Conservation (phyloP, 2,888 invertebrate species). For the Gymnosoma rotundatum region DNA sequence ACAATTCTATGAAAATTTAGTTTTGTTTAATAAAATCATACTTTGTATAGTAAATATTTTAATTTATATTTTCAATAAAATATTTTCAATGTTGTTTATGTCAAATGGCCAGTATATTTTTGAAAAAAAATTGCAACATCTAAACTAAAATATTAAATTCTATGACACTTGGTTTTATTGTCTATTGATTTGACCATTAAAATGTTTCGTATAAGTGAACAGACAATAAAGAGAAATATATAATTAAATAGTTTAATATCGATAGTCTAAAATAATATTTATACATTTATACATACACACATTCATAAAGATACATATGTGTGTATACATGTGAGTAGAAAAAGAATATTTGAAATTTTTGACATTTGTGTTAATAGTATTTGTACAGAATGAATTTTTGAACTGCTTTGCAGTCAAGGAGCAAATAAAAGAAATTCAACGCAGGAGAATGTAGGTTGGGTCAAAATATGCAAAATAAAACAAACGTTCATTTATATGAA, state of each 20-base stretch:
- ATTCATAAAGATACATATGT: too few relatives aligned
- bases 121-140: slow-evolving; percentile 38
- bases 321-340: background rate
- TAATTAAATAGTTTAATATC: slow-evolving; percentile 52
- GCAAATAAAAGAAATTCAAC: background rate
- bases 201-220: background rate
- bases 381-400: slow-evolving; percentile 2
- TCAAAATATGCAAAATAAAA: background rate
- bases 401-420: slow-evolving; percentile 8
- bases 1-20: background rate
- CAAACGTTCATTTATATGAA: slow-evolving; percentile 34
- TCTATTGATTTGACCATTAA: slow-evolving; percentile 42
- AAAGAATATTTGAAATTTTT: slow-evolving; percentile 47
- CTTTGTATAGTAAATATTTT: background rate
- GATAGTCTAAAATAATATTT: slow-evolving; percentile 52
- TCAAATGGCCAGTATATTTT: slow-evolving; percentile 51
- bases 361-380: slow-evolving; percentile 39
- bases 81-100: slow-evolving; percentile 36
- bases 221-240: background rate
- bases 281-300: background rate
- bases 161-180: slow-evolving; percentile 52
- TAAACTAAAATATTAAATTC: slow-evolving; percentile 50
- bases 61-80: slow-evolving; percentile 29
- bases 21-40: background rate
- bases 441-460: background rate